Evolutionary conservation across 2,888 invertebrate genomes (phyloP).

Genomic region (Eristalis pertinax): DNA sequence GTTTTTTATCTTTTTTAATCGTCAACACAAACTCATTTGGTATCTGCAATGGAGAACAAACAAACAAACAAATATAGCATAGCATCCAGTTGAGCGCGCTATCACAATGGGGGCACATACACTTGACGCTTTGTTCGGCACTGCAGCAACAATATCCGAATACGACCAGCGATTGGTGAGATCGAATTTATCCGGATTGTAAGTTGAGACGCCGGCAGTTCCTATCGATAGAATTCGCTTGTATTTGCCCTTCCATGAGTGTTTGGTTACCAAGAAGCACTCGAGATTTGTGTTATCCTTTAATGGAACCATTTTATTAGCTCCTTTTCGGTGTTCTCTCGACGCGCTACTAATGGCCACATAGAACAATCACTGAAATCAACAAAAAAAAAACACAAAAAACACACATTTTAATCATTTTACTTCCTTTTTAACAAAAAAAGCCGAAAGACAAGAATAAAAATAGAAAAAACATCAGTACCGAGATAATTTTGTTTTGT

Average conservation of each 20-base stretch:
- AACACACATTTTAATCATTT: too few species aligned
- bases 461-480: conserved; percentile 6
- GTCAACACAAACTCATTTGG: conserved; percentile 89
- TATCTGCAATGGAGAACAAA: conserved; percentile 78
- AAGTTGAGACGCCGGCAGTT: conserved; percentile 96
- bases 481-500: conserved; percentile 22
- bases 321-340: conserved; percentile 46
- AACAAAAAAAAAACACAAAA: neutral
- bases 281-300: conserved; percentile 97
- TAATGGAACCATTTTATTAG: conserved; percentile 77
- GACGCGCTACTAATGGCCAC: conserved; percentile 50
- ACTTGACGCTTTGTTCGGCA: conserved; percentile 84
- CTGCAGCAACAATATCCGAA: conserved; percentile 88
- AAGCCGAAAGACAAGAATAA: neutral
- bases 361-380: conserved; percentile 58
- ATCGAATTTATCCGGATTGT: conserved; percentile 94
- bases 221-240: conserved; percentile 98
- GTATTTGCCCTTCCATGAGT: conserved; percentile 99
- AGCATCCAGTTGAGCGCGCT: conserved; percentile 45
- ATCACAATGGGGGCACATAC: conserved; percentile 74
- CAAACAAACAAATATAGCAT: neutral
- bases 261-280: conserved; percentile 98
- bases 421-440: neutral
- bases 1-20: conserved; percentile 94
- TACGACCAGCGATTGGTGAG: conserved; percentile 97